Base-by-base conservation (phyloP, 2,888 invertebrate species). In the Andrena hattorfiana region DNA sequence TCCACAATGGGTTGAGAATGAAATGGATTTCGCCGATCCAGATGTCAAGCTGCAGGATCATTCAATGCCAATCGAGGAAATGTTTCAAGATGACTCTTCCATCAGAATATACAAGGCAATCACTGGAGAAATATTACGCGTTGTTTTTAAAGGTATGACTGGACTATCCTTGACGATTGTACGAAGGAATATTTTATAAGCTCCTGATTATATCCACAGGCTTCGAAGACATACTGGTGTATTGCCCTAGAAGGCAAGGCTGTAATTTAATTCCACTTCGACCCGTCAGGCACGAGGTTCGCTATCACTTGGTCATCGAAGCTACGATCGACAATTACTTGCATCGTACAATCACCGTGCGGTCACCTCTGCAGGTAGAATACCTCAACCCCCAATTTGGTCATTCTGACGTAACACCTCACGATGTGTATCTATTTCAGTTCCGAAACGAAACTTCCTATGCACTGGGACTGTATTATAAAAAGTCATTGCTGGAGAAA, bases 371-470 rank as follows among this genome's bases (percentile, higher is more conserved):
- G 56, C 96, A 97, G 96, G 97, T 97, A 93, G 89, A 48, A 10
- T 8, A 67, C 66, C 66, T 62, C 7, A 5, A 59, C n/a, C 54
- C 30, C 10, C 3, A 7, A 13, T 51, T 42, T 5, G n/a, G 8
- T 23, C 6, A 10, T 28, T 26, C 59, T 49, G 59, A n/a, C n/a
- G 54, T 68, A 28, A 54, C 59, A 23, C 28, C 16, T 72, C 10
- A 62, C n/a, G 28, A 32, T 30, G 59, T 35, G 30, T 51, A 28
- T 49, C 20, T 42, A 28, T 93, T 93, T 54, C 89, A 97, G 97
- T 95, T 97, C 69, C 95, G 96, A 88, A 98, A 98, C 93, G 97
- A 97, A 91, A 97, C 97, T 0, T 96, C 97, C 0, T 96, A 97
- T 92, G 96, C 97, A 0, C 93, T 98, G 51, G 97, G 97, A 85